A percentile compares a stretch with the other conserved stretches of the same genome.
Conservation (phyloP, 1,140 invertebrate genomes). For the Neuroterus valhalla region DNA sequence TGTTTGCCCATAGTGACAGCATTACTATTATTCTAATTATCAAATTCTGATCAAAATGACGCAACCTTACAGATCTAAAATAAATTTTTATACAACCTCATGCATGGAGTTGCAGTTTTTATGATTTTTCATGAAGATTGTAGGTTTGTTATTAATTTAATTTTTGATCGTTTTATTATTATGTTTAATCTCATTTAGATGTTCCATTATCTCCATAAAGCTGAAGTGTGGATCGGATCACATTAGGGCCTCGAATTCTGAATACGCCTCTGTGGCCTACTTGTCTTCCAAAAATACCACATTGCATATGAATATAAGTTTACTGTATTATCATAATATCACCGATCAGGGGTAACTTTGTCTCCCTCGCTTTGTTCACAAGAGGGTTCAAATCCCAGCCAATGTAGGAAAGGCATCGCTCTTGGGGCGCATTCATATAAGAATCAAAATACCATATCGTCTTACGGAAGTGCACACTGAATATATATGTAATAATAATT, state of each 20-base stretch:
- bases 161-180: no score
- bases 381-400: conserved; percentile 48
- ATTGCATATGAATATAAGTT: conserved; percentile 70
- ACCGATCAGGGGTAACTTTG: conserved; percentile 45
- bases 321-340: conserved; percentile 69
- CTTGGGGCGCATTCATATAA: conserved; percentile 23
- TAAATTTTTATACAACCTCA: no score
- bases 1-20: no score
- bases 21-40: no score
- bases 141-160: no score
- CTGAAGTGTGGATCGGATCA: conserved; percentile 64
- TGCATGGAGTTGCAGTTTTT: no score
- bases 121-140: no score
- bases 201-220: conserved; percentile 57
- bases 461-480: not conserved
- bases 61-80: no score
- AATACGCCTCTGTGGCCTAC: conserved; percentile 40
- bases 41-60: no score
- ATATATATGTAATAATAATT: not conserved
- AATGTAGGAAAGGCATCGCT: conserved; percentile 37
- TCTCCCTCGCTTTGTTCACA: conserved; percentile 36
- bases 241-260: conserved; percentile 49
- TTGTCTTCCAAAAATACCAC: conserved; percentile 55
- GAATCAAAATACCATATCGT: conserved; percentile 29
- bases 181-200: conserved; percentile 54